Conservation (phyloP, 2,113 vertebrate species). For the Sminthopsis crassicaudata region DNA sequence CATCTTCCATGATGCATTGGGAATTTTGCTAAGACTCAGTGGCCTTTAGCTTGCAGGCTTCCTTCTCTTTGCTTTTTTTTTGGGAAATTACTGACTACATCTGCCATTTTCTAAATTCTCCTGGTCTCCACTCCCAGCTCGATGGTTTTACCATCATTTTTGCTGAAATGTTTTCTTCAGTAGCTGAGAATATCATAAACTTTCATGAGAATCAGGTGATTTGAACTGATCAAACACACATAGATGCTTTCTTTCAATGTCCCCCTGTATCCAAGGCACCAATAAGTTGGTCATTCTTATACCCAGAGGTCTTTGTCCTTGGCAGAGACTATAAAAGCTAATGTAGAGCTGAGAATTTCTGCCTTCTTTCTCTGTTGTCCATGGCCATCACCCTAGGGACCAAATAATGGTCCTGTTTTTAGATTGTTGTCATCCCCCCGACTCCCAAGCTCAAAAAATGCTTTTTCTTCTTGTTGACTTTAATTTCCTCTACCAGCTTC, state of each 20-base stretch:
- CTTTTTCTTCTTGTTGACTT: not conserved
- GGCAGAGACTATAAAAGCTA: not conserved
- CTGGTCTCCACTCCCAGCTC: not conserved
- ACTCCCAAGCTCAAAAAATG: not conserved
- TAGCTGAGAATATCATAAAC: not conserved
- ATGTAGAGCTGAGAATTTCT: not conserved
- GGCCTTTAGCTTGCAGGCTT: not conserved
- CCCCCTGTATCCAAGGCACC: no score
- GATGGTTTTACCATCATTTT: not conserved
- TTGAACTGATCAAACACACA: not conserved
- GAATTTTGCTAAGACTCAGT: not conserved
- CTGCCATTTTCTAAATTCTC: not conserved
- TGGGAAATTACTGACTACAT: not conserved
- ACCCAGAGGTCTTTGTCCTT: not conserved
- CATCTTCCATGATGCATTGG: not conserved
- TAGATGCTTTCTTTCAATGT: not conserved
- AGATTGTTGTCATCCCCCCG: not conserved
- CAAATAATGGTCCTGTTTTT: not conserved
- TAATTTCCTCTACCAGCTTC: not conserved
- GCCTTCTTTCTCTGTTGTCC: not conserved
- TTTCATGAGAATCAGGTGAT: not conserved
- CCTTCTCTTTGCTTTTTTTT: not conserved
- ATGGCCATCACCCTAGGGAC: no score
- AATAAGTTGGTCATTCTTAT: not conserved
- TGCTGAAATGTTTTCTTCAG: not conserved